A percentile compares a stretch with the other conserved stretches of the same genome.
These are phyloP conservation scores for Cynodonichthys magdalenae DNA, from an alignment of 2,797 vertebrate species.

Conservation along the genomic window DNA sequence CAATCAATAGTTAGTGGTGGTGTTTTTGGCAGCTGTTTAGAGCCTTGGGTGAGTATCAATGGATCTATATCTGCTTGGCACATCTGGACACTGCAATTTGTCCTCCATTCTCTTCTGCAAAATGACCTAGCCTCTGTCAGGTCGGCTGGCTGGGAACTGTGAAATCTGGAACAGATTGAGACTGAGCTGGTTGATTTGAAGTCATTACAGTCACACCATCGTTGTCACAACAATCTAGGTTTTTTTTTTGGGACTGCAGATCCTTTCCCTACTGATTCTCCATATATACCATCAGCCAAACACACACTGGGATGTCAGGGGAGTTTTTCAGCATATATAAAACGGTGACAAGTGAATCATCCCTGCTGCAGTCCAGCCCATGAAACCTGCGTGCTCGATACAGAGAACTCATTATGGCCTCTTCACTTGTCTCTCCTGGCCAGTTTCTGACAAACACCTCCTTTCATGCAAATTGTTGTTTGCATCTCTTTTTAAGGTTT, in stretches of 20 bases:
- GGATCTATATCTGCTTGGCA: slow-evolving; percentile 36
- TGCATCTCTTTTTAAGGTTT: background rate
- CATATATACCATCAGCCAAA: slow-evolving; percentile 6
- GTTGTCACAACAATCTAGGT: slow-evolving; percentile 9
- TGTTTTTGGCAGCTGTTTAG: slow-evolving; percentile 23
- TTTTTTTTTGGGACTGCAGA: slow-evolving; percentile 9
- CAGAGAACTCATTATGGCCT: slow-evolving; percentile 7
- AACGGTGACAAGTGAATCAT: slow-evolving; percentile 20
- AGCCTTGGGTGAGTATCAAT: slow-evolving; percentile 26
- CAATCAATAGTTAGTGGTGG: slow-evolving; percentile 23
- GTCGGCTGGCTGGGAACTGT: slow-evolving; percentile 14
- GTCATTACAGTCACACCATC: slow-evolving; percentile 8
- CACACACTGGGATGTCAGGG: slow-evolving; percentile 10
- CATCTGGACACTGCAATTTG: slow-evolving; percentile 29
- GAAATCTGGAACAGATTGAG: slow-evolving; percentile 23
- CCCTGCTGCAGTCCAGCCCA: slow-evolving; percentile 16
- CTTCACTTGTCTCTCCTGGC: background rate
- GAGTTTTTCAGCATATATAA: slow-evolving; percentile 18
- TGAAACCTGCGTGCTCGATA: slow-evolving; percentile 14
- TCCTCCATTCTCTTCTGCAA: slow-evolving; percentile 24
- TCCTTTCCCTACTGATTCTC: slow-evolving; percentile 1
- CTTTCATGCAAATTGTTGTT: slow-evolving; percentile 4
- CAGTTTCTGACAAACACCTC: slow-evolving; percentile 1
- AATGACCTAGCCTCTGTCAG: slow-evolving; percentile 16
- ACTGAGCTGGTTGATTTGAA: slow-evolving; percentile 25